These are phyloP conservation scores for Pongo pygmaeus DNA, from an alignment of 2,113 vertebrate species.

Conservation along the genomic window DNA sequence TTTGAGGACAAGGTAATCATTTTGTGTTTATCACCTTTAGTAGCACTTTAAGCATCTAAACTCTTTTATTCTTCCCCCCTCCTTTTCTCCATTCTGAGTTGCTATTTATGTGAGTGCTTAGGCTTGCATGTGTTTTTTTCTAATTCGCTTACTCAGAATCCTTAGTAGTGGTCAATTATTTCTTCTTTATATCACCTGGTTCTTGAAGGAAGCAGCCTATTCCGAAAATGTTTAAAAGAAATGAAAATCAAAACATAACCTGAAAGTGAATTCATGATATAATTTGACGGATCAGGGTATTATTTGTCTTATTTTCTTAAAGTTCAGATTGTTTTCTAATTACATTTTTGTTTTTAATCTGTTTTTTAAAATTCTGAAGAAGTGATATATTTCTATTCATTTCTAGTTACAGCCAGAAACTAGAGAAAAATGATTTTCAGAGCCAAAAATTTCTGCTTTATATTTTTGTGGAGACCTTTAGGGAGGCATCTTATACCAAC, in stretches of 20 bases:
- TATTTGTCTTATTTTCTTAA: constrained; percentile 9
- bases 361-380: neutral
- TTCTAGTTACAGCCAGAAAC: constrained; percentile 5
- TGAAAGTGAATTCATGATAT: constrained; percentile 27
- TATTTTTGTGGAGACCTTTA: neutral
- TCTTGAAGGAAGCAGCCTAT: constrained; percentile 22
- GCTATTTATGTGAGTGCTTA: neutral
- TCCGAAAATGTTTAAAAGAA: constrained; percentile 32
- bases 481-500: neutral
- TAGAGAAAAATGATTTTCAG: neutral
- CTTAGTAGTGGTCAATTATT: constrained; percentile 41
- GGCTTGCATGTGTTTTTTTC: neutral
- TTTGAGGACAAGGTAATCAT: neutral
- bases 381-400: neutral
- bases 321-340: neutral
- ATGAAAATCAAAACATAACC: constrained; percentile 3
- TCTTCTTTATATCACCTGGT: constrained; percentile 35
- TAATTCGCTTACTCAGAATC: neutral
- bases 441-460: neutral
- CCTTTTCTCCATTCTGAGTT: neutral
- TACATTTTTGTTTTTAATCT: neutral
- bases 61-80: neutral
- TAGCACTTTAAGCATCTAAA: neutral
- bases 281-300: neutral
- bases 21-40: neutral